A percentile compares a stretch with the other conserved stretches of the same genome.
phyloP scores from a whole-genome alignment of 1,140 invertebrate species.

The Trachymyrmex septentrionalis region DNA sequence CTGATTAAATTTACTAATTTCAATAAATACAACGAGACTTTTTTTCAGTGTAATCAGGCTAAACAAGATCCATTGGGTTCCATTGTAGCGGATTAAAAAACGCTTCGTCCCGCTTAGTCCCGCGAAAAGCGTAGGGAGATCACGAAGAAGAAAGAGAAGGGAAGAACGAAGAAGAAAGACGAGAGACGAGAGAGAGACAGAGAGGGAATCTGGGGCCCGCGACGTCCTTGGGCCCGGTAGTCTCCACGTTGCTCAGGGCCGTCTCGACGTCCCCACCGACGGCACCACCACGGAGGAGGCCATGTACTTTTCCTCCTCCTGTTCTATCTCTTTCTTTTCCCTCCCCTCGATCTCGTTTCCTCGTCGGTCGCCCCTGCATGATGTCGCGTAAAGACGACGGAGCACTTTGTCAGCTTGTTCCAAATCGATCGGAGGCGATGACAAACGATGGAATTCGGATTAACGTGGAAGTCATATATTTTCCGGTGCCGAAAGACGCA shows the following conservation, averaged over 20 bases:
- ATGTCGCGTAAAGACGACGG: slow-evolving; percentile 24
- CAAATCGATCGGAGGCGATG: slow-evolving; percentile 52
- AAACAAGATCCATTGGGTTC: slow-evolving; percentile 67
- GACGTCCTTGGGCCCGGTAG: slow-evolving; percentile 83
- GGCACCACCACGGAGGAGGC: slow-evolving; percentile 25
- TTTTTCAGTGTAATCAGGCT: slow-evolving; percentile 59
- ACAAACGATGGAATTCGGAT: slow-evolving; percentile 6
- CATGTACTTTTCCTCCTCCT: slow-evolving; percentile 55
- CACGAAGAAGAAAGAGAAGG: slow-evolving; percentile 16
- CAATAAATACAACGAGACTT: too few relatives aligned
- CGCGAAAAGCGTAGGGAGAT: slow-evolving; percentile 61
- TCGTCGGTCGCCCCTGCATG: neutral
- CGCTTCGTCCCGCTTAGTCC: neutral
- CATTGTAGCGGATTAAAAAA: slow-evolving; percentile 44
- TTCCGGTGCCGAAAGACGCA: neutral
- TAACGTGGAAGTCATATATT: neutral
- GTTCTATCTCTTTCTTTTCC: neutral
- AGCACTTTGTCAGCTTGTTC: slow-evolving; percentile 29
- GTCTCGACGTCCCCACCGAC: slow-evolving; percentile 74
- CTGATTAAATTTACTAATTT: too few relatives aligned
- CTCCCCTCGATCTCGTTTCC: neutral
- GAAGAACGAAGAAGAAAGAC: neutral
- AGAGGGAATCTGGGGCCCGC: slow-evolving; percentile 80
- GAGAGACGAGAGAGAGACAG: slow-evolving; percentile 11
- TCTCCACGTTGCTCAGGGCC: slow-evolving; percentile 79